Conservation (phyloP, 2,113 vertebrate species). For the Elaphurus davidianus region DNA sequence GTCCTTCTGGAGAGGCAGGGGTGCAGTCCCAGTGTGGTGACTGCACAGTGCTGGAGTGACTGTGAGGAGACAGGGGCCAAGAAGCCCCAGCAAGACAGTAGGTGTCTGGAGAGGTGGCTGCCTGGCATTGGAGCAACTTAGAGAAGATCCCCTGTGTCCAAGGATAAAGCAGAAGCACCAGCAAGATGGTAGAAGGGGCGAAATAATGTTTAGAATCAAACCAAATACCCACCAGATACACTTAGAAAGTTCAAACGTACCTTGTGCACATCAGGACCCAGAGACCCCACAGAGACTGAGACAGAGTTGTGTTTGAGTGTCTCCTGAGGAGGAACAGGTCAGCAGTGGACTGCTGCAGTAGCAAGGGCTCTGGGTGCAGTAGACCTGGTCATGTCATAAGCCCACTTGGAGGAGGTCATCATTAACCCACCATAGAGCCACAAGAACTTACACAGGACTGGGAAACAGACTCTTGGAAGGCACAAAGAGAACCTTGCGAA, state of each 20-base stretch:
- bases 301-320: background rate
- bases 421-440: background rate
- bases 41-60: too few species aligned
- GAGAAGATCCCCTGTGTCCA: background rate
- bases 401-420: background rate
- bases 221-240: accelerated
- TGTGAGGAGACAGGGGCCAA: too few species aligned
- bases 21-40: background rate
- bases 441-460: background rate
- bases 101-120: background rate
- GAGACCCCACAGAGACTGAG: background rate
- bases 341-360: background rate
- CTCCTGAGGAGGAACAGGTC: background rate
- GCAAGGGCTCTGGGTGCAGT: background rate
- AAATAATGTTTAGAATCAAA: background rate
- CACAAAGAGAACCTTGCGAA: background rate
- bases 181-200: background rate
- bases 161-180: background rate
- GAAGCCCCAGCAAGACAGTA: too few species aligned
- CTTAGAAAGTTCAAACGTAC: background rate
- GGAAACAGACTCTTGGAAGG: background rate
- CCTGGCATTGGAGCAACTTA: background rate
- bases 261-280: background rate
- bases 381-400: background rate
- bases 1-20: background rate